Base-by-base conservation (phyloP, 2,113 vertebrate species). In the Prionailurus viverrinus region DNA sequence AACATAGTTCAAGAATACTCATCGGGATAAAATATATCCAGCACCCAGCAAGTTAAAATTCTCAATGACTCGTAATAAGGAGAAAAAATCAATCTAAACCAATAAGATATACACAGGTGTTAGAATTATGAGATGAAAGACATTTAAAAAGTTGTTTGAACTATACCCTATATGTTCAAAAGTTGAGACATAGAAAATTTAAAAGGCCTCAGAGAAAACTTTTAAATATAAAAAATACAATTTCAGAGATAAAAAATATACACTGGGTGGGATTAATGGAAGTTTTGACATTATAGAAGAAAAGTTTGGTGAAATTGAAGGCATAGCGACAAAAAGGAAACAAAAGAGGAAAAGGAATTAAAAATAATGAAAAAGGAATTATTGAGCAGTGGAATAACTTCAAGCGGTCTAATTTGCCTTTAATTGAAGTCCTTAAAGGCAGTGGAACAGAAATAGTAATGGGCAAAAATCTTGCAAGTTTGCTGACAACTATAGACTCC, bases 41-140 rank as follows among this genome's bases (percentile, higher is more conserved):
- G 8, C 18, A 79, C n/a, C 27, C 61, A 95, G 39, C 16, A 81
- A 69, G 31, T 78, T 82, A 91, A 95, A 93, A 91, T 69, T 83
- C 45, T 45, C 6, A 36, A 33, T 48, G 29, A n/a, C 2, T 12
- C 48, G 48, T 68, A 66, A 36, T 41, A 2, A 73, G 10, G 31
- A 80, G 55, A 48, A 80, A 61, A 83, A n/a, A 15, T 69, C 31
- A 85, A n/a, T 91, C 16, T 78, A 93, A 79, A 51, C 33, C 12
- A 36, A 48, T 51, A 27, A 93, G 73, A 45, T 3, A 90, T 48
- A 71, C 31, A 31, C 3, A 87, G 53, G 69, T 90, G 12, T 48
- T 66, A 86, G 65, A 78, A 73, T 55, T 71, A 93, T n/a, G 23
- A 82, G 10, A 36, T 3, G 27, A 61, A 74, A 27, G 7, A 71